Conservation (phyloP, 2,888 invertebrate species). For the Piscicola geometra region DNA sequence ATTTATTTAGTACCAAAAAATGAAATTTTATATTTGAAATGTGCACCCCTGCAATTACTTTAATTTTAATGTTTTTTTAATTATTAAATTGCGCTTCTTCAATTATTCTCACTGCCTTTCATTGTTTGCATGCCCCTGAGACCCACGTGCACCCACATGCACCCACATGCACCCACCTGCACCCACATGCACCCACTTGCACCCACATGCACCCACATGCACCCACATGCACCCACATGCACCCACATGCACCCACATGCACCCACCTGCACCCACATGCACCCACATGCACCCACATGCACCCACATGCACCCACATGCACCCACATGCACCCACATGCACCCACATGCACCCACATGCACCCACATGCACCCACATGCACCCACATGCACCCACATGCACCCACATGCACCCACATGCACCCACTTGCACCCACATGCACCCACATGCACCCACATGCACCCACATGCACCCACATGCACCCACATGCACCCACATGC, state of each 20-base stretch:
- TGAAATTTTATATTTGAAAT: too few species aligned
- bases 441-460: neutral
- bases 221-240: neutral
- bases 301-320: slow-evolving; percentile 1
- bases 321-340: slow-evolving; percentile 1
- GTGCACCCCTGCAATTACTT: too few species aligned
- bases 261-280: slow-evolving; percentile 3
- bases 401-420: neutral
- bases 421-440: neutral
- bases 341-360: slow-evolving; percentile 1
- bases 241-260: slow-evolving; percentile 17
- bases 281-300: slow-evolving; percentile 5
- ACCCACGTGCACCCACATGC: neutral
- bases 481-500: slow-evolving; percentile 11
- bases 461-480: slow-evolving; percentile 2
- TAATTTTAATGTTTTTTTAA: too few species aligned
- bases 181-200: too few species aligned
- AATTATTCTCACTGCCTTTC: too few species aligned
- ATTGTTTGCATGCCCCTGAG: too few species aligned
- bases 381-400: neutral
- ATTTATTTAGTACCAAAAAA: too few species aligned
- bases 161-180: too few species aligned
- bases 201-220: too few species aligned
- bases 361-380: slow-evolving; percentile 1
- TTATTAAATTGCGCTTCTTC: too few species aligned